Conservation (phyloP, 2,113 vertebrate genomes). For the Syrrhaptes paradoxus region DNA sequence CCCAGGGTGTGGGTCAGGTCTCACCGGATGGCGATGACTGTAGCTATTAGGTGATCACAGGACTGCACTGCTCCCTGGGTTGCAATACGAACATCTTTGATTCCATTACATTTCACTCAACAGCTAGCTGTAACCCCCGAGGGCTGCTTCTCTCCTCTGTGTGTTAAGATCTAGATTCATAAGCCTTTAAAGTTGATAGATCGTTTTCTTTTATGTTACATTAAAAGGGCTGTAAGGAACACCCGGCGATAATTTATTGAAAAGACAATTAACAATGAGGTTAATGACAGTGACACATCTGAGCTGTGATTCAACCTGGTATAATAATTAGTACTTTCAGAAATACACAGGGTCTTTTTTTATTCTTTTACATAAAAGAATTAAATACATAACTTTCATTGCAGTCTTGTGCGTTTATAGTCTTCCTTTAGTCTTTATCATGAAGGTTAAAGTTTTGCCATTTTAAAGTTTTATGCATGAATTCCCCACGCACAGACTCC, state of each 20-base stretch:
- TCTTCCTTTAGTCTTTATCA: background rate
- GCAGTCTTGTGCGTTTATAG: background rate
- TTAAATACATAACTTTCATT: background rate
- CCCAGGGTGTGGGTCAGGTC: no score
- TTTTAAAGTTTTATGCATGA: background rate
- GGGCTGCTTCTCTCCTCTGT: background rate
- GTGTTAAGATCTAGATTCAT: background rate
- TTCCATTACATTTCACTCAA: background rate
- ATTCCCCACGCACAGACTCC: background rate
- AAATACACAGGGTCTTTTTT: background rate
- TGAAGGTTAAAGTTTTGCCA: background rate
- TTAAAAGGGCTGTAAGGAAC: constrained; percentile 31
- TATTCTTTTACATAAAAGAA: background rate
- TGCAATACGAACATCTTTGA: background rate
- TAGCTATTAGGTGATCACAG: accelerated
- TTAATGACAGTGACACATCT: constrained; percentile 8
- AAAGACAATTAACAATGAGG: constrained; percentile 28
- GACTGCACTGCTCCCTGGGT: background rate
- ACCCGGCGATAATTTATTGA: constrained; percentile 7
- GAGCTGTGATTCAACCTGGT: constrained; percentile 5
- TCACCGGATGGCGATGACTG: accelerated
- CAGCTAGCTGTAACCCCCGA: background rate
- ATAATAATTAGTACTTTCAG: constrained; percentile 2
- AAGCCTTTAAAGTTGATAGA: constrained; percentile 5
- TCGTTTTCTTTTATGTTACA: constrained; percentile 29